Evolutionary conservation across 2,113 vertebrate genomes (phyloP).

Genomic region (Aspiorhynchus laticeps): DNA sequence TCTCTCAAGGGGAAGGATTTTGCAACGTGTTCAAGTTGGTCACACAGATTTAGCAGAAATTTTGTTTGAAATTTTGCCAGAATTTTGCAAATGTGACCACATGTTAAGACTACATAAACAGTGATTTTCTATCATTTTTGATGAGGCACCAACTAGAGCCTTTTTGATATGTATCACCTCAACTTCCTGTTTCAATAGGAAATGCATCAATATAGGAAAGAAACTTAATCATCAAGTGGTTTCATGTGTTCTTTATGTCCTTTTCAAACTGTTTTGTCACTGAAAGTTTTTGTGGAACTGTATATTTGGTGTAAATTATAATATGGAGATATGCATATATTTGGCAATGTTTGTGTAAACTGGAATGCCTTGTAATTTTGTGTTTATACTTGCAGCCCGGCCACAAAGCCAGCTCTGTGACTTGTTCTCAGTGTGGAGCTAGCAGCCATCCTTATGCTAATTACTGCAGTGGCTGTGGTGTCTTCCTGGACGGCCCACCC

Average conservation of each 20-base stretch:
- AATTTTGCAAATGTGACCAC: too few species aligned
- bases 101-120: background rate
- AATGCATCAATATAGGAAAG: background rate
- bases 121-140: background rate
- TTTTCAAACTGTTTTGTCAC: background rate
- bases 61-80: too few species aligned
- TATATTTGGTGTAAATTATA: background rate
- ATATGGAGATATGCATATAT: background rate
- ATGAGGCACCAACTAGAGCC: background rate
- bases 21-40: background rate
- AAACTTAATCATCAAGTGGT: background rate
- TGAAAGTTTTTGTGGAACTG: background rate
- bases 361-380: background rate
- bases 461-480: slow-evolving; percentile 84
- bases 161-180: background rate
- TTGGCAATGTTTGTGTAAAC: background rate
- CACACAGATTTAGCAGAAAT: background rate
- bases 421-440: slow-evolving; percentile 82
- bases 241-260: background rate
- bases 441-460: slow-evolving; percentile 75
- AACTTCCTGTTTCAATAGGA: background rate
- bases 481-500: slow-evolving; percentile 72
- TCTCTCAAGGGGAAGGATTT: background rate
- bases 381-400: slow-evolving; percentile 65
- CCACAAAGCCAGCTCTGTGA: slow-evolving; percentile 66